Base-by-base conservation (phyloP, 1,140 invertebrate genomes). In the Coelopa frigida region DNA sequence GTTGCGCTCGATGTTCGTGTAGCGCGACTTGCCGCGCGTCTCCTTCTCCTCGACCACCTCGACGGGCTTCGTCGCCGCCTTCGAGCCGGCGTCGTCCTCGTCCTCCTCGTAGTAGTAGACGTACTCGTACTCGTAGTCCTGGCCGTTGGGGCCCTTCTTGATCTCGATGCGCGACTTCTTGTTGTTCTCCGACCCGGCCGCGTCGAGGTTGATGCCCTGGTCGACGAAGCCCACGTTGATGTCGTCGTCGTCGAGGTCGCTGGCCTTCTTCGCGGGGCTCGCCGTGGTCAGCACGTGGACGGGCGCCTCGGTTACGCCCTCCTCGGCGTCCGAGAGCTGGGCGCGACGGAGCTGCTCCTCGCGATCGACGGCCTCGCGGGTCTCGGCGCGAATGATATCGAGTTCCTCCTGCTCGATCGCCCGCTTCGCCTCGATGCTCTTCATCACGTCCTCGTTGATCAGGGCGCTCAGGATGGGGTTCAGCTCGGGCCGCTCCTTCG, bases 81-180 rank as follows among this genome's bases (percentile, higher is more conserved):
- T 27, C 3, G 43, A 15, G 54, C 77, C 76, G 38, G 64, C 71
- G 39, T 81, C 80, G 24, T 83, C 83, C 2, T 89, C 85, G 48
- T 88, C 86, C 51, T 89, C 85, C 49, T 90, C 88, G 56, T 92
- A 91, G 61, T 92, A 92, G 58, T 92, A 92, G 15, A 90, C 84
- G 54, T 92, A 92, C 62, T 90, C 88, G 61, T 90, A 91, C 68
- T 92, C 88, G 57, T 92, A 90, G 55, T 91, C 87, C 69, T 89
- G 83, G 4, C 88, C 88, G 58, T 89, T 89, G n/a, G 86, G 85
- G 20, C 85, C 87, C 68, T 89, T 90, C 56, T 90, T 89, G 22
- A 89, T 82, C 75, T 89, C 79, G 49, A 85, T 83, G 49, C 82
- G 68, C 1, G 82, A 83, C 27, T 79, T 75, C 56, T 80, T 76